Conservation (phyloP, 2,888 invertebrate genomes). For the Hydrotaea cyrtoneurina region DNA sequence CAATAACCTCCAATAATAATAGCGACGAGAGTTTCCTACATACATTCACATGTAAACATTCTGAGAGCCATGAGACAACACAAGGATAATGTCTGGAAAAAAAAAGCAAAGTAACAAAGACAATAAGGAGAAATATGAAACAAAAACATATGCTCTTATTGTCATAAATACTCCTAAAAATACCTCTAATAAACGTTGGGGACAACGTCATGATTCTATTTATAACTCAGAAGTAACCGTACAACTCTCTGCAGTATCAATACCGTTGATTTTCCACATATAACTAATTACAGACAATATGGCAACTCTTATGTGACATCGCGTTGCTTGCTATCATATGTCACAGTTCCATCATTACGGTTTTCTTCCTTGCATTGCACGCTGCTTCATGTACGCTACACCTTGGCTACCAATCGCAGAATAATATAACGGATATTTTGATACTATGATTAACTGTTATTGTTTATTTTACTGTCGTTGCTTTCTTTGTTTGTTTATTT, state of each 20-base stretch:
- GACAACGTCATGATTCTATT: neutral
- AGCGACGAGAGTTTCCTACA: neutral
- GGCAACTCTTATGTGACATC: neutral
- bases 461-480: conserved; percentile 38
- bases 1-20: conserved; percentile 35
- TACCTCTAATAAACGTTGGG: neutral
- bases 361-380: neutral
- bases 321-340: conserved; percentile 4
- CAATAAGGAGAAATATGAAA: neutral
- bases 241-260: too few species aligned
- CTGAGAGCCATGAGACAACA: too few species aligned
- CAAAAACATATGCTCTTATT: neutral
- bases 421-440: conserved; percentile 37
- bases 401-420: neutral
- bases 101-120: neutral
- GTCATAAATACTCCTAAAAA: too few species aligned
- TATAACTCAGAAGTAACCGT: neutral
- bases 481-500: conserved; percentile 40
- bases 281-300: neutral
- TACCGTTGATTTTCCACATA: too few species aligned
- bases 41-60: too few species aligned
- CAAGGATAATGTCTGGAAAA: conserved; percentile 1
- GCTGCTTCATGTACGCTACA: neutral
- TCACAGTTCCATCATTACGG: conserved; percentile 5
- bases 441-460: conserved; percentile 48